Evolutionary conservation across 2,888 invertebrate genomes (phyloP).

Genomic region (Patella ulyssiponensis): DNA sequence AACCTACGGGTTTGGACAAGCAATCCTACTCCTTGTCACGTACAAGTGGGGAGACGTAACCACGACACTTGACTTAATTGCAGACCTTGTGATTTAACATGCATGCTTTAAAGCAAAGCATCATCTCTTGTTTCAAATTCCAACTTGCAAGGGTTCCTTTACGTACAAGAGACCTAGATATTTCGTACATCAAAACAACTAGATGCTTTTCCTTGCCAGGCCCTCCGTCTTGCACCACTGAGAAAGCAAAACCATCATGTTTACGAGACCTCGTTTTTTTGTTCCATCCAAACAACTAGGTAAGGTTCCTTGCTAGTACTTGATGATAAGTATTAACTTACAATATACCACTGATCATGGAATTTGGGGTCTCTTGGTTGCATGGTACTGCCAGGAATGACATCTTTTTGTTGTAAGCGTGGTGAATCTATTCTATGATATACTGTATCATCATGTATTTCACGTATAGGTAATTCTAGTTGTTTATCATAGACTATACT

Average conservation of each 20-base stretch:
- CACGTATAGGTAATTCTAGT: conserved; percentile 52
- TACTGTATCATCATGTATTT: conserved; percentile 51
- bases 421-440: conserved; percentile 47
- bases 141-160: no score
- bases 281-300: no score
- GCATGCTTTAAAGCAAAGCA: no score
- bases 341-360: conserved; percentile 66
- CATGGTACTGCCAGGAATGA: conserved; percentile 18
- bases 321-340: conserved; percentile 42
- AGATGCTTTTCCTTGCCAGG: background rate
- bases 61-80: no score
- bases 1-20: no score
- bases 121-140: no score
- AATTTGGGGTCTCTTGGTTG: conserved; percentile 62
- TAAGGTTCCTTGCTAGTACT: background rate
- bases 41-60: no score
- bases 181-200: background rate
- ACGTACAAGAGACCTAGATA: background rate
- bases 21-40: no score
- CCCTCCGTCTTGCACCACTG: background rate
- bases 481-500: conserved; percentile 62
- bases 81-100: no score
- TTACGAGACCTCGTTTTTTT: background rate
- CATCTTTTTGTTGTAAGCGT: conserved; percentile 10
- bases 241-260: background rate